Evolutionary conservation across 2,113 vertebrate genomes (phyloP), one percentile per base, ranked within the genome.

Genomic region (Pimephales promelas): DNA sequence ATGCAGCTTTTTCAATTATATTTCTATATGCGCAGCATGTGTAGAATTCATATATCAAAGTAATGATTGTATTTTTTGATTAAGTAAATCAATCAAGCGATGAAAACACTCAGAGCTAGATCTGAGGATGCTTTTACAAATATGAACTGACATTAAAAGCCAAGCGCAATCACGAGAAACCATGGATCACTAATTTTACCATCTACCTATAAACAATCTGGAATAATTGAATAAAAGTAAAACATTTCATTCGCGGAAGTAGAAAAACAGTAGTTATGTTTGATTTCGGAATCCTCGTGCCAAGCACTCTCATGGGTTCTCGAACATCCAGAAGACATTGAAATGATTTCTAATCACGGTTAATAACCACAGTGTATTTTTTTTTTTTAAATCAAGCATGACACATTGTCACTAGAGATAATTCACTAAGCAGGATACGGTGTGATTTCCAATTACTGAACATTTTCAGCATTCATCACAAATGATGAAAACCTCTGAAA

Each of bases 321-420:
- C 80, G 5, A 61, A 73, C 76, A 70, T 81, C 59, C 72, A 84
- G 68, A 80, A 54, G 79, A 78, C 64, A 22, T 47, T 68, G n/a
- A 81, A 84, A 54, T 36, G 10, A 77, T 43, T 68, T 87, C 77
- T 52, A 49, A 83, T 81, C 84, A 81, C 22, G 47, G 59, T 62
- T 49, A 85, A 83, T 83, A 86, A 81, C 83, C 56, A 28, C 70
- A 83, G 52, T 31, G 22, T 11, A 13, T 47, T 82, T 49, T 59
- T 20, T 47, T 82, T 49, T 59, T 82, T 86, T 86, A 22, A 45
- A 82, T 87, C 36, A 52, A 77, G 54, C 47, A 56, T 84, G 86
- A 84, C 82, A 81, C 78, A 84, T 72, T 68, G 71, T 66, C 57
- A 61, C 75, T 36, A 28, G 3, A 26, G 83, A 76, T 75, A 59